Conservation (phyloP, 2,797 vertebrate species). For the Echiichthys vipera region DNA sequence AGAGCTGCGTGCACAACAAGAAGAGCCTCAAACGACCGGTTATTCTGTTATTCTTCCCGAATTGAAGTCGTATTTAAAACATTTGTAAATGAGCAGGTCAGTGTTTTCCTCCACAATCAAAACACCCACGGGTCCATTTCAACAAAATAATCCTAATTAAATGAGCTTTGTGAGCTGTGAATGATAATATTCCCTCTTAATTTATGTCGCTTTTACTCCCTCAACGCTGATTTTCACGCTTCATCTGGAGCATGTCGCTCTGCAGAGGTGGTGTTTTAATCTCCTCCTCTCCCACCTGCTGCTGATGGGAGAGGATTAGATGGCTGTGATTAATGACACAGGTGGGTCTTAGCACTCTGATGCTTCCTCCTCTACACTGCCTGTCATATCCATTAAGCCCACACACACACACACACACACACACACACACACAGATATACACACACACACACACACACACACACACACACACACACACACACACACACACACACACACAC, state of each 20-base stretch:
- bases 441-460: constrained; percentile 2
- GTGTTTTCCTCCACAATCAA: neutral
- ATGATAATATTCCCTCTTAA: neutral
- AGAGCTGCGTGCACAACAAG: too few relatives aligned
- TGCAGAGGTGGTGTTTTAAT: neutral
- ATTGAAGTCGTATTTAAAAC: neutral
- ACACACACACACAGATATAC: neutral
- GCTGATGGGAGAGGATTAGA: constrained; percentile 38
- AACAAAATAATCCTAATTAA: constrained; percentile 11
- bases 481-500: too few relatives aligned
- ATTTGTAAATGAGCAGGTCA: neutral
- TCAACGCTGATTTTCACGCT: neutral
- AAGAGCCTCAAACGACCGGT: too few relatives aligned
- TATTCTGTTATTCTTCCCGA: neutral
- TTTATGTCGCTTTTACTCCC: constrained; percentile 1
- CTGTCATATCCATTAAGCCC: constrained; percentile 33
- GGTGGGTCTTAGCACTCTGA: constrained; percentile 37
- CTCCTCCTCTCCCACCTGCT: neutral
- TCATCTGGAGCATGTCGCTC: neutral
- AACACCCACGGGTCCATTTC: neutral
- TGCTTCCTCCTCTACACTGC: constrained; percentile 25
- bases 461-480: constrained; percentile 7
- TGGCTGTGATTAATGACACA: constrained; percentile 52
- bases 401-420: neutral
- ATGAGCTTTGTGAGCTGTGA: neutral